Conservation (phyloP, 2,888 invertebrate genomes). For the Urechis unicinctus region DNA sequence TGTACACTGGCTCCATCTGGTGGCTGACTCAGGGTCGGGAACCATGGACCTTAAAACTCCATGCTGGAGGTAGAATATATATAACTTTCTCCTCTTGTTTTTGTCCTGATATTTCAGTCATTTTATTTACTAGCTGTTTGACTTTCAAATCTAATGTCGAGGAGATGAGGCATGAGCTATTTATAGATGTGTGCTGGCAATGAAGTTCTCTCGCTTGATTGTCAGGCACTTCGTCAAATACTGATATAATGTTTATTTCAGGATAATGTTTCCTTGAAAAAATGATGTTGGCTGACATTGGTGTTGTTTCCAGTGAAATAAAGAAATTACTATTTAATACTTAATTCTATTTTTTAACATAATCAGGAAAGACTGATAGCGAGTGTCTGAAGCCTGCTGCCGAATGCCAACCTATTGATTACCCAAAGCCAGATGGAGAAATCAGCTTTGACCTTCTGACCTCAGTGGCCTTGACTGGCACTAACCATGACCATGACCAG, state of each 20-base stretch:
- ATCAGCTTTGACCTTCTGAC: conserved; percentile 92
- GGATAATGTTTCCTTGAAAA: too few relatives aligned
- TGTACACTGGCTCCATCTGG: conserved; percentile 86
- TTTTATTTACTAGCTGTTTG: too few relatives aligned
- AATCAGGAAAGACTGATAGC: neutral
- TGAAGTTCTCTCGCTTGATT: too few relatives aligned
- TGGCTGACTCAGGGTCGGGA: conserved; percentile 75
- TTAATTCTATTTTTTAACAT: neutral
- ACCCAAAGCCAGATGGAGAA: conserved; percentile 94
- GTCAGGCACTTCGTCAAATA: too few relatives aligned
- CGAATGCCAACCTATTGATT: conserved; percentile 78
- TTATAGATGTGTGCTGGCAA: too few relatives aligned
- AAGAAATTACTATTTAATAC: neutral
- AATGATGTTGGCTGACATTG: too few relatives aligned
- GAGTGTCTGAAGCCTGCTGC: conserved; percentile 69
- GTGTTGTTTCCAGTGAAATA: neutral
- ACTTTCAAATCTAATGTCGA: too few relatives aligned
- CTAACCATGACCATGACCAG: conserved; percentile 97
- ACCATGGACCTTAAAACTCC: conserved; percentile 83
- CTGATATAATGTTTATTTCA: too few relatives aligned
- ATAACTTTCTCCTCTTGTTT: too few relatives aligned
- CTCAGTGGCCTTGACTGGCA: conserved; percentile 94
- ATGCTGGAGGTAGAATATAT: neutral
- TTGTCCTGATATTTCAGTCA: too few relatives aligned
- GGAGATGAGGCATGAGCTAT: too few relatives aligned